Base-by-base conservation (phyloP, 2,797 vertebrate species). In the Eupleurogrammus muticus region DNA sequence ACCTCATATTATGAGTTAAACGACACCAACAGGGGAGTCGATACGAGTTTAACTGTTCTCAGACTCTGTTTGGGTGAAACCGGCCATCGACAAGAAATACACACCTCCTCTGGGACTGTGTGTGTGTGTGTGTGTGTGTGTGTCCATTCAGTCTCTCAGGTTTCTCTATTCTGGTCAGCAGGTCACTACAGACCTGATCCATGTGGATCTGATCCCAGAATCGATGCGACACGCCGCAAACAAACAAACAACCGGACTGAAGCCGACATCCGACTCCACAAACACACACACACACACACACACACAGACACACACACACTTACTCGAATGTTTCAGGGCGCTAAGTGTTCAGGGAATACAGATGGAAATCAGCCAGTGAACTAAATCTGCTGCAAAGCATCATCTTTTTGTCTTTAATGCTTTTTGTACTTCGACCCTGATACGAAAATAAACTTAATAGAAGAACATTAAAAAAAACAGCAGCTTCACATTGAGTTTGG, bases 171-270 rank as follows among this genome's bases (percentile, higher is more conserved):
- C 64, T 70, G 64, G 51, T 1, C 70, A 47, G 58, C 5, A 1
- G 65, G 70, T 70, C 66, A 36, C 53, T 69, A 63, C 65, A 72
- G 66, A 60, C 61, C 54, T 67, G 66, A 64, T 57, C 19, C 1
- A 1, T 55, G 70, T 59, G 61, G 71, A 73, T 77, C 58, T 70
- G 77, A 73, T 73, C 72, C 54, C 55, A 68, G 62, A 54, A 79
- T 87, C 85, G 35, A 81, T 83, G 53, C 59, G 16, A 61, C 28
- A n/a, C 32, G 11, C 46, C 5, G 64, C 57, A 72, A 72, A 84
- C 70, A 84, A 63, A 79, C 62, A 66, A 46, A 54, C 59, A 46
- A 9, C 17, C 51, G 62, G 40, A 49, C 35, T 17, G 51, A 17
- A 44, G 1, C 40, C 2, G 5, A 17, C 40, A 19, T 5, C 36